phyloP scores from a whole-genome alignment of 2,888 invertebrate genomes.

The Chloroclysta siterata region DNA sequence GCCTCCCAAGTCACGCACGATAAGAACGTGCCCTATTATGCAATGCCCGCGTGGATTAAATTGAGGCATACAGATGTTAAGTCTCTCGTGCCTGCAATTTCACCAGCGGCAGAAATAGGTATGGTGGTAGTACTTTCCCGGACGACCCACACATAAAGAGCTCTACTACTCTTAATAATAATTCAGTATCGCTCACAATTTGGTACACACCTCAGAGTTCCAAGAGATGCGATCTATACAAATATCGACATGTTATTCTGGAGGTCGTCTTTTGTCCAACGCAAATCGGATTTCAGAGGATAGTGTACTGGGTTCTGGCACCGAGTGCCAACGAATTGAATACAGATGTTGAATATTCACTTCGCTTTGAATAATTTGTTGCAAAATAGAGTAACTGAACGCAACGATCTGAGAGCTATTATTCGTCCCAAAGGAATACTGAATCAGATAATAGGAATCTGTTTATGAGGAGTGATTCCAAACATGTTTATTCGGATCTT shows the following conservation, averaged over 20 bases:
- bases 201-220: slow-evolving; percentile 2
- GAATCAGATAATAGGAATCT: slow-evolving; percentile 8
- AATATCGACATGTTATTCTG: slow-evolving; percentile 7
- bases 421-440: slow-evolving; percentile 19
- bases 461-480: slow-evolving; percentile 1
- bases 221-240: not conserved
- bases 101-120: no score
- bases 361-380: slow-evolving; percentile 20
- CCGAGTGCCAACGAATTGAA: slow-evolving; percentile 11
- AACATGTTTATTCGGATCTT: slow-evolving; percentile 6
- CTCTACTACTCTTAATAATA: not conserved
- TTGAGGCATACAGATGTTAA: no score
- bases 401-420: slow-evolving; percentile 15
- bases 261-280: slow-evolving; percentile 5
- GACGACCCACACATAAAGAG: no score
- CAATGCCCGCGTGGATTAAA: no score
- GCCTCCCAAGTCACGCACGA: no score
- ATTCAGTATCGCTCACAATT: not conserved
- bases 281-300: slow-evolving; percentile 15
- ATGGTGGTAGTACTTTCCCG: no score
- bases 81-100: no score
- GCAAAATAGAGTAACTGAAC: slow-evolving; percentile 14
- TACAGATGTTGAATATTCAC: slow-evolving; percentile 21
- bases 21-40: no score
- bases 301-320: slow-evolving; percentile 7